Conservation (phyloP, 2,113 vertebrate species). For the Sprattus sprattus region DNA sequence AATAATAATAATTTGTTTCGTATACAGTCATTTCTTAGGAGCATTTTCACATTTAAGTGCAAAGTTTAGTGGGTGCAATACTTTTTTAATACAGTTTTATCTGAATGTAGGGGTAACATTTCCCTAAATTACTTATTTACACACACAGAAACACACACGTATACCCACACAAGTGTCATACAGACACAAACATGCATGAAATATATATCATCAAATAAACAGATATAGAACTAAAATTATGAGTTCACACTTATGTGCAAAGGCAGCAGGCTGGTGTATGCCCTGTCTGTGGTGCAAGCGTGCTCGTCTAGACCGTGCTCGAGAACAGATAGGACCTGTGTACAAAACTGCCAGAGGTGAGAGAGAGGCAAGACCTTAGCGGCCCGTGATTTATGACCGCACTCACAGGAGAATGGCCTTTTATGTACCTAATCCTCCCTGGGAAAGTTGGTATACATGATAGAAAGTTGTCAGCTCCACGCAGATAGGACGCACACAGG, state of each 20-base stretch:
- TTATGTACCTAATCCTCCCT: slow-evolving; percentile 56
- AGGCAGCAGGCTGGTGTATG: slow-evolving; percentile 7
- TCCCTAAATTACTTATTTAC: background rate
- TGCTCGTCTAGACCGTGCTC: slow-evolving; percentile 30
- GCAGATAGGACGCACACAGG: slow-evolving; percentile 47
- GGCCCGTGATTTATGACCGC: slow-evolving; percentile 58
- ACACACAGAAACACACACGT: too few relatives aligned
- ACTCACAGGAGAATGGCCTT: slow-evolving; percentile 42
- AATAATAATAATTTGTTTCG: background rate
- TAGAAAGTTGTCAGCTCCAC: slow-evolving; percentile 63
- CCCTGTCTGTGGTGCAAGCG: slow-evolving; percentile 20
- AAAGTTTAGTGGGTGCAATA: background rate
- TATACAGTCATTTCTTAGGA: background rate
- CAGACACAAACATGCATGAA: background rate
- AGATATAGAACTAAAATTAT: background rate
- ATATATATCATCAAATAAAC: background rate
- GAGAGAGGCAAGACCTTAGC: slow-evolving; percentile 39
- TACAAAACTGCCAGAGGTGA: slow-evolving; percentile 41
- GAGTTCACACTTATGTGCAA: background rate
- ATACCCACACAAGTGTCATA: background rate
- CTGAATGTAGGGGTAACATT: background rate
- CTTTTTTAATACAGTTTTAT: background rate
- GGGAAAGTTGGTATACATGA: slow-evolving; percentile 66
- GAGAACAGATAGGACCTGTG: slow-evolving; percentile 48
- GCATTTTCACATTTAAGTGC: background rate